Evolutionary conservation across 1,140 invertebrate genomes (phyloP).

Genomic region (Drosophila fuyamai): DNA sequence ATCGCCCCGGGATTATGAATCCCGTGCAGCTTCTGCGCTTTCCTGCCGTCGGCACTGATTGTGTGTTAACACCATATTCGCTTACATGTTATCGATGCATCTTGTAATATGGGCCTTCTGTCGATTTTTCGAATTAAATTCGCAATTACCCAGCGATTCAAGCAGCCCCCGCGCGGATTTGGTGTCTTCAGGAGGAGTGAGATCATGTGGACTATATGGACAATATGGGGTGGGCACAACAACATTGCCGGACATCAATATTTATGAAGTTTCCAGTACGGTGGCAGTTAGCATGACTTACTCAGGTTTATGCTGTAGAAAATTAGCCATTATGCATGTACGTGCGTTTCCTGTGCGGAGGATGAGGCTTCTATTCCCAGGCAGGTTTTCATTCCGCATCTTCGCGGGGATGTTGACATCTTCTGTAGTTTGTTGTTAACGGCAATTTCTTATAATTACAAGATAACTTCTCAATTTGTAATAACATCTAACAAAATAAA

Average conservation of each 20-base stretch:
- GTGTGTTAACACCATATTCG: slow-evolving; percentile 82
- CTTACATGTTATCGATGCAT: slow-evolving; percentile 75
- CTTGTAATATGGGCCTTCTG: slow-evolving; percentile 65
- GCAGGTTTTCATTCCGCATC: slow-evolving; percentile 14
- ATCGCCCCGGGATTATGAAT: slow-evolving; percentile 65
- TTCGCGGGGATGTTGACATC: slow-evolving; percentile 16
- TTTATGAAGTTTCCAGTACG: slow-evolving; percentile 58
- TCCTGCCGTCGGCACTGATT: slow-evolving; percentile 61
- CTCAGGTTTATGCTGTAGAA: slow-evolving; percentile 25
- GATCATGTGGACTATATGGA: slow-evolving; percentile 2
- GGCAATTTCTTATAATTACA: not conserved
- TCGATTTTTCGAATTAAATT: slow-evolving; percentile 72
- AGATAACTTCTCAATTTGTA: not conserved
- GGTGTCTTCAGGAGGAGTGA: slow-evolving; percentile 5
- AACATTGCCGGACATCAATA: slow-evolving; percentile 61
- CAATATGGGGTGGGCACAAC: slow-evolving; percentile 19
- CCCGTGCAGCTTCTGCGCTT: slow-evolving; percentile 62
- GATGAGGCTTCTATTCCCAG: slow-evolving; percentile 14
- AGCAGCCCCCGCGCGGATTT: slow-evolving; percentile 15
- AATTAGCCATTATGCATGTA: slow-evolving; percentile 36
- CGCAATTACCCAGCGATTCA: slow-evolving; percentile 35
- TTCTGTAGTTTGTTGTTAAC: slow-evolving; percentile 18
- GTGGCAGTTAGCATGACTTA: slow-evolving; percentile 39
- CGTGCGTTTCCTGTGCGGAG: slow-evolving; percentile 30
- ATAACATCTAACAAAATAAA: too few relatives aligned